Conservation (phyloP, 1,140 invertebrate species). For the Drosophila repletoides region DNA sequence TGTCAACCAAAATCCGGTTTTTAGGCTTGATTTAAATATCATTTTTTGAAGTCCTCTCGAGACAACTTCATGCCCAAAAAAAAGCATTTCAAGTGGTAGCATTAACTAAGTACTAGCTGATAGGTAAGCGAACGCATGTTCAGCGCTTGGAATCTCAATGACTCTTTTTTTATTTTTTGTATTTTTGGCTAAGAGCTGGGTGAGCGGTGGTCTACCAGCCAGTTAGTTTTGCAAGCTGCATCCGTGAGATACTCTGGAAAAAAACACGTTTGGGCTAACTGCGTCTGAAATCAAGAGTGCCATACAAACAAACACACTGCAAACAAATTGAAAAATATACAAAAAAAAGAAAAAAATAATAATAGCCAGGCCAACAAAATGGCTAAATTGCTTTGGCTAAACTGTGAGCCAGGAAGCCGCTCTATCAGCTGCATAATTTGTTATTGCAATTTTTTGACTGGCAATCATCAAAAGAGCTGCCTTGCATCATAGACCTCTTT, state of each 20-base stretch:
- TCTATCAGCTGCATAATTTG: conserved; percentile 36
- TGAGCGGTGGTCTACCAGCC: conserved; percentile 33
- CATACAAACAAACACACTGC: conserved; percentile 29
- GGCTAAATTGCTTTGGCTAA: conserved; percentile 50
- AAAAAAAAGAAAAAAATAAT: too few species aligned
- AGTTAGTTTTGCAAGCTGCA: conserved; percentile 71
- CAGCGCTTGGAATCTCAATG: too few species aligned
- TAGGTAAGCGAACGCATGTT: conserved; percentile 31
- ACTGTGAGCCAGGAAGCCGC: conserved; percentile 59
- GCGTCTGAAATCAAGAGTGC: conserved; percentile 67
- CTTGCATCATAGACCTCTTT: conserved; percentile 37
- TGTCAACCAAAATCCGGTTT: too few species aligned
- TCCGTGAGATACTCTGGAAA: conserved; percentile 62
- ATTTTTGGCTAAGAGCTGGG: conserved; percentile 24
- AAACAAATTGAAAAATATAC: conserved; percentile 58
- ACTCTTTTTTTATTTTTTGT: conserved; percentile 11
- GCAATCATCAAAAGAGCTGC: conserved; percentile 23
- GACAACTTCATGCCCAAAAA: neutral
- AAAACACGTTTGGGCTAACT: conserved; percentile 64
- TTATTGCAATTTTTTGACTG: conserved; percentile 48
- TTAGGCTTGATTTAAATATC: too few species aligned
- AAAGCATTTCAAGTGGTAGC: conserved; percentile 11
- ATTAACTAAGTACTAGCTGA: conserved; percentile 6
- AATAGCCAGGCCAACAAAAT: conserved; percentile 30
- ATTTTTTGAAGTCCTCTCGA: conserved; percentile 9